Evolutionary conservation across 35 echinoderm and acorn worm genomes (phyloP), one percentile per base, ranked within the genome.

Genomic region (Eucidaris tribuloides): DNA sequence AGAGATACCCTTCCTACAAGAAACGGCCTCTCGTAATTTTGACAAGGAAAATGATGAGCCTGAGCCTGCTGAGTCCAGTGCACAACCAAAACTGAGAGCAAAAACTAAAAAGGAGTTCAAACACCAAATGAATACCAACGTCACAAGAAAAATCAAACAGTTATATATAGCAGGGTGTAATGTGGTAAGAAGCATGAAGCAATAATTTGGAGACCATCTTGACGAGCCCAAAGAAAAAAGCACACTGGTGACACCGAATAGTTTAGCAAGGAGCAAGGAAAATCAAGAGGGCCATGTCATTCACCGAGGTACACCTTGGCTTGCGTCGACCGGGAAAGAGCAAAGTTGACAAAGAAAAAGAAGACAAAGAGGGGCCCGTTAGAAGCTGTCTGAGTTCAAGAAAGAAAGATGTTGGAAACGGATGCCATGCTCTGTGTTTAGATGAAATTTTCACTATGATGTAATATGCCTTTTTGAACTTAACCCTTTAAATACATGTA

Each of bases 171-270:
- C 24, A 74, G 44, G 44, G 68, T 33, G 24, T 9, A 22, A 44
- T 33, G n/a, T 44, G 9, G 19, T 33, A 74, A 74, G 41, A 74
- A 74, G 68, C 68, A 74, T 20, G n/a, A 74, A n/a, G n/a, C n/a
- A n/a, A n/a, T n/a, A 52, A 52, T 36, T 44, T 74, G 13, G 68
- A 74, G 68, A 74, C 68, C 11, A 74, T 74, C 68, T 74, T 74
- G 24, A 40, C 38, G 68, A 74, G 68, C 24, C 68, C 68, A 15
- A 74, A 74, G 38, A 74, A 41, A 74, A 74, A 36, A 11, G 35
- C n/a, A n/a, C 34, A 25, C 38, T 40, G 11, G 68, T 33, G 28
- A 74, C 68, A 42, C 68, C 68, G 7, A 22, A 42, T n/a, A n/a
- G n/a, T n/a, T 33, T 22, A 25, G 2, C 34, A 42, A 20, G 68